Evolutionary conservation across 2,113 vertebrate genomes (phyloP).

Genomic region (Eira barbara): DNA sequence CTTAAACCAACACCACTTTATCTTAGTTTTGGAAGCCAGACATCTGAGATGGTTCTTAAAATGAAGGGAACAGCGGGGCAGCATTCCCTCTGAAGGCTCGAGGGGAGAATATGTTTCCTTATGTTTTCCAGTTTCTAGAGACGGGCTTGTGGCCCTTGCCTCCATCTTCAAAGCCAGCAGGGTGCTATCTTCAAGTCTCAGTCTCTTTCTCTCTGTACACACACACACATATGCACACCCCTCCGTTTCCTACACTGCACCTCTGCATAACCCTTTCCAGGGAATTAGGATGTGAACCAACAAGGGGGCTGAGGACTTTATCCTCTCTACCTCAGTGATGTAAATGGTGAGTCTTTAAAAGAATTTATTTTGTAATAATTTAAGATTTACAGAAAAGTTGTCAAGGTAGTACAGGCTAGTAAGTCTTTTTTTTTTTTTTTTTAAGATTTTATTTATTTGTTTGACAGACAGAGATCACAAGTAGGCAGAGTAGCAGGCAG

Average conservation of each 20-base stretch:
- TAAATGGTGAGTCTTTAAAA: background rate
- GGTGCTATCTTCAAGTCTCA: too few species aligned
- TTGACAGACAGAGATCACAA: too few species aligned
- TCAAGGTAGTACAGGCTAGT: background rate
- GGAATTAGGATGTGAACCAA: background rate
- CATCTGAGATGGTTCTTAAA: background rate
- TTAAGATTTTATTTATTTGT: too few species aligned
- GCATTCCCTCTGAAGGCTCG: background rate
- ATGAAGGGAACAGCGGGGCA: background rate
- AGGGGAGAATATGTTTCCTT: background rate
- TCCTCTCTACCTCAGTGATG: too few species aligned
- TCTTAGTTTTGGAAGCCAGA: background rate
- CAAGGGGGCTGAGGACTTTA: background rate
- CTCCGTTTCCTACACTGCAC: background rate
- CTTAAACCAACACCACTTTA: background rate
- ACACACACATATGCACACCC: background rate
- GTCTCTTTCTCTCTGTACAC: background rate
- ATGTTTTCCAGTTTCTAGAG: background rate
- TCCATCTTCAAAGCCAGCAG: background rate
- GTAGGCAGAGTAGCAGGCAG: too few species aligned
- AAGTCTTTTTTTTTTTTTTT: background rate
- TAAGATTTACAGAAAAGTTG: background rate
- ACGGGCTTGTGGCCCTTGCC: background rate
- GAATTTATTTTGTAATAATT: background rate
- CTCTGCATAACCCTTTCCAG: background rate